Evolutionary conservation across 2,888 invertebrate genomes (phyloP), one percentile per base, ranked within the genome.

Genomic region (Hipparchia sbordonii): DNA sequence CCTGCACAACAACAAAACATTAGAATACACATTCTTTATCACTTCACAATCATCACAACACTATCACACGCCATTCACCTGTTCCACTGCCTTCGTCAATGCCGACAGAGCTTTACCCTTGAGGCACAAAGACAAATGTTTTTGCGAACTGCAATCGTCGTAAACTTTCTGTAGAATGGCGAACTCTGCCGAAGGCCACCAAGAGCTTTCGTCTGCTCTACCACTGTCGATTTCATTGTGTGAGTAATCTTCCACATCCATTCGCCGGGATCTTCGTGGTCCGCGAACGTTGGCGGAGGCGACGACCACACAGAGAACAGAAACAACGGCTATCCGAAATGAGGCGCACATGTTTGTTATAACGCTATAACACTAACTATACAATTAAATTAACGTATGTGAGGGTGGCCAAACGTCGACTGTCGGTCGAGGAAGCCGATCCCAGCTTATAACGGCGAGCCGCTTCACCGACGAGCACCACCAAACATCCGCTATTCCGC

Each of bases 51-150:
- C 39, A 70, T 77, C 77, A 75, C 76, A 72, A 51, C 82, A 81
- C 80, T 78, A 10, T 51, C 60, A 69, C 83, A 83, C 82, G 80
- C 46, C 60, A 73, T 79, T 90, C 89, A 95, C 94, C 92, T 95
- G 95, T 77, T 95, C 95, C 77, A 95, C 89, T 76, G 95, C 95
- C 78, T 95, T 94, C 60, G 94, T 90, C 65, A 95, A 87, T 10
- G 95, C 95, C 73, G 90, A 89, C 71, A 95, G 85, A 59, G 95
- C 95, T 81, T 95, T 95, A 78, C 95, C 94, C 84, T 95, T 95
- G 70, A 95, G 89, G 82, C 95, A 95, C 81, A 90, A 91, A 71
- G 95, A 91, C 82, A 95, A 92, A 81, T 95, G 95, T 82, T 94
- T 93, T 77, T 94, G 95, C 75, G 92, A 88, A 88, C 95, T 95